Percentiles rank a stretch among this genome's conserved stretches.
Conservation (phyloP, 1,140 invertebrate genomes). For the Aleiodes sp. region DNA sequence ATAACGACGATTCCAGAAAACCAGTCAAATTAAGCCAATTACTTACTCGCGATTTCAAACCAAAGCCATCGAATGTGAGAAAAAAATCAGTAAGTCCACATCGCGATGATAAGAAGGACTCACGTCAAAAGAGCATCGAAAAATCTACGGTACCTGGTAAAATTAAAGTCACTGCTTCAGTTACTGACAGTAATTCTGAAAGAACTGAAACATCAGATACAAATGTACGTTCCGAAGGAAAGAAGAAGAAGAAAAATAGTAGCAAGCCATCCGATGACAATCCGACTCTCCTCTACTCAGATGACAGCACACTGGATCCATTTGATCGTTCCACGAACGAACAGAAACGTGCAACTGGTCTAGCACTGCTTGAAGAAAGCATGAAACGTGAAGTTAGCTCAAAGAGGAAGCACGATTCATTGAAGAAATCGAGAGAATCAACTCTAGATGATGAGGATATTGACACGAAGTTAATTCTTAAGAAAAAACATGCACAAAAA, state of each 20-base stretch:
- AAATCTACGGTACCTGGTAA: background rate
- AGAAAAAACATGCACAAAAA: background rate
- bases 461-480: background rate
- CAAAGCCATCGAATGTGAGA: background rate
- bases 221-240: background rate
- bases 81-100: background rate
- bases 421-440: slow-evolving; percentile 11
- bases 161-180: background rate
- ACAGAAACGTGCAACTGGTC: slow-evolving; percentile 40
- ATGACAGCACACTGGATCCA: slow-evolving; percentile 54
- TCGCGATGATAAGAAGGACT: background rate
- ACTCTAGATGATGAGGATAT: background rate
- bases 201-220: background rate
- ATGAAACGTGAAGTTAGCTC: slow-evolving; percentile 47
- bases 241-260: background rate
- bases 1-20: background rate
- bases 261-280: background rate
- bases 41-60: background rate
- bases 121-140: background rate
- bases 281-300: slow-evolving; percentile 46
- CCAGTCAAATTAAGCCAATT: slow-evolving; percentile 16
- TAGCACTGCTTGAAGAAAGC: slow-evolving; percentile 50
- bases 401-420: slow-evolving; percentile 1
- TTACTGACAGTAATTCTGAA: background rate
- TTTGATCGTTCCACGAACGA: slow-evolving; percentile 34